A percentile compares a stretch with the other conserved stretches of the same genome.
Evolutionary conservation across 2,888 invertebrate genomes (phyloP).

Genomic region (Palloptera scutellata): DNA sequence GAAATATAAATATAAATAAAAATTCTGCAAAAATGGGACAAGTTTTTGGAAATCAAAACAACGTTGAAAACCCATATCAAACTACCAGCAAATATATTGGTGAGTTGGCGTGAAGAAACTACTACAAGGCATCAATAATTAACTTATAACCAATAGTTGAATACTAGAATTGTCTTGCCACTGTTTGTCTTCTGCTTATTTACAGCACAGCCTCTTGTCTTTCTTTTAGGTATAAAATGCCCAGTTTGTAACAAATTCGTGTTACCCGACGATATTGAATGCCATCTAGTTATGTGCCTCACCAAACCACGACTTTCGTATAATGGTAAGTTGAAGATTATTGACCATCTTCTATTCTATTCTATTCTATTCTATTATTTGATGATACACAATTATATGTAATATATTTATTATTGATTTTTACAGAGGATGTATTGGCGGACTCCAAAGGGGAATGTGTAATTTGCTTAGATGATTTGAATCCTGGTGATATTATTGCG

Average conservation of each 20-base stretch:
- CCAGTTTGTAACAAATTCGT: constrained; percentile 99
- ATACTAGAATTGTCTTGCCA: not conserved
- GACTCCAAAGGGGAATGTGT: constrained; percentile 99
- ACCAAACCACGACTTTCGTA: constrained; percentile 98
- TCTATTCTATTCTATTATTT: no score
- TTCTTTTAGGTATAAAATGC: constrained; percentile 93
- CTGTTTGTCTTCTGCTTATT: constrained; percentile 4
- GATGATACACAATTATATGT: not conserved
- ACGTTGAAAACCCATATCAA: constrained; percentile 40
- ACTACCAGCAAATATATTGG: constrained; percentile 46
- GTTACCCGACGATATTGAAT: constrained; percentile 98
- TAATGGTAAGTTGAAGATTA: constrained; percentile 82
- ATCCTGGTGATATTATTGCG: constrained; percentile 95
- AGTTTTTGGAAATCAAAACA: constrained; percentile 44
- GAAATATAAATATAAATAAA: no score
- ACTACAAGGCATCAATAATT: not conserved
- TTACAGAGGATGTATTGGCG: constrained; percentile 93
- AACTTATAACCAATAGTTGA: not conserved
- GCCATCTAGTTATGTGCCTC: constrained; percentile 99
- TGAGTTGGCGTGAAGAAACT: constrained; percentile 33
- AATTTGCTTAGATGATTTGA: constrained; percentile 97
- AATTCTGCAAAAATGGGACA: constrained; percentile 39
- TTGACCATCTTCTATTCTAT: no score
- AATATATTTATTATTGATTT: constrained; percentile 8
- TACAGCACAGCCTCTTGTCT: constrained; percentile 40